Base-by-base conservation (phyloP, 2,888 invertebrate genomes). In the Hypolimnas misippus region DNA sequence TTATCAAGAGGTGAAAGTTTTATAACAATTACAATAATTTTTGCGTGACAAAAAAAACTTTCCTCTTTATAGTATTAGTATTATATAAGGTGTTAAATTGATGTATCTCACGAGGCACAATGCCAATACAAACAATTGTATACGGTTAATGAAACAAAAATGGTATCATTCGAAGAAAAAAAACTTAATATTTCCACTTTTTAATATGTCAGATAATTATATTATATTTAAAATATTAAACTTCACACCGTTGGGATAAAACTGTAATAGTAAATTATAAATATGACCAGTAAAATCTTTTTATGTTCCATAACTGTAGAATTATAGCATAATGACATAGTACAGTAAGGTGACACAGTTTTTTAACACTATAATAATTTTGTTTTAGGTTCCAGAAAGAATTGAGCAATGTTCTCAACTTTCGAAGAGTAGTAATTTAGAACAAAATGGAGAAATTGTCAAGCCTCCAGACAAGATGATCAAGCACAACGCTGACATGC, bases 381-480 rank as follows among this genome's bases (percentile, higher is more conserved):
- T 79, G 74, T 87, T 85, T 38, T 86, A 91, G 90, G 83, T 79
- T 83, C 83, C 82, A 81, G 86, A 84, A 82, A 87, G 75, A 78
- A 84, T 81, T 84, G 86, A 88, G 80, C 79, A 67, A 53, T 72
- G 74, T 73, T 71, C 84, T 83, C 84, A 86, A 84, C 85, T 85
- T 82, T 84, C 82, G 66, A 84, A 82, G 77, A 82, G 74, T 70
- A 73, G 68, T 69, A 76, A 71, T 61, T 64, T 68, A 73, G 85
- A 85, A 74, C 83, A 79, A 70, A 82, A 76, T 52, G 76, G 76
- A 25, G 84, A 87, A 61, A 73, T 74, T 1, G 73, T 76, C 42
- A 84, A 82, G 68, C 73, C 83, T 21, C 78, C 79, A 1, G 83
- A 86, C 42, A 84, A 81, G 68, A 59, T 71, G 14, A 56, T 64